These are phyloP conservation scores for Heliconius erato DNA, from an alignment of 2,888 invertebrate genomes.

Conservation along the genomic window DNA sequence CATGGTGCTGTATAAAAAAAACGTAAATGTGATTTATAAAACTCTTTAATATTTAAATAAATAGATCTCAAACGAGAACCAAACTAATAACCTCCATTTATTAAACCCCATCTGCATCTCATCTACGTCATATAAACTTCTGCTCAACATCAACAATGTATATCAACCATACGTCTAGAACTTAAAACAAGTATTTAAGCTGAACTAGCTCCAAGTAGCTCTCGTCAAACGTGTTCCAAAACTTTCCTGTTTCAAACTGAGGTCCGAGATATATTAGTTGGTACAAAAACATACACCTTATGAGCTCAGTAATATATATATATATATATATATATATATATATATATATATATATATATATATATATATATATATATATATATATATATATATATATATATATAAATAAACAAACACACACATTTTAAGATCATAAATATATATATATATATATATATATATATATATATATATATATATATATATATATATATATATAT, in stretches of 20 bases:
- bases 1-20: too few relatives aligned
- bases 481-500: too few relatives aligned
- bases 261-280: slow-evolving; percentile 29
- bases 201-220: slow-evolving; percentile 40
- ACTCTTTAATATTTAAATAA: neutral
- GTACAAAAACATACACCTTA: slow-evolving; percentile 10
- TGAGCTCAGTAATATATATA: neutral
- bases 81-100: neutral
- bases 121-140: neutral
- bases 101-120: neutral
- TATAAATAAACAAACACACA: too few relatives aligned
- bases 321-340: neutral
- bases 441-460: too few relatives aligned
- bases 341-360: neutral
- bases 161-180: slow-evolving; percentile 32
- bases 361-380: too few relatives aligned
- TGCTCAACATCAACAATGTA: slow-evolving; percentile 1
- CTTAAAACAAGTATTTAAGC: slow-evolving; percentile 40
- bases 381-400: too few relatives aligned
- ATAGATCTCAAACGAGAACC: neutral
- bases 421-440: too few relatives aligned
- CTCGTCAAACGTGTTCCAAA: slow-evolving; percentile 42
- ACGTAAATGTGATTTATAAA: neutral
- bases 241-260: slow-evolving; percentile 34
- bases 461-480: too few relatives aligned